phyloP scores from a whole-genome alignment of 2,888 invertebrate genomes.

The Phasia obesa region DNA sequence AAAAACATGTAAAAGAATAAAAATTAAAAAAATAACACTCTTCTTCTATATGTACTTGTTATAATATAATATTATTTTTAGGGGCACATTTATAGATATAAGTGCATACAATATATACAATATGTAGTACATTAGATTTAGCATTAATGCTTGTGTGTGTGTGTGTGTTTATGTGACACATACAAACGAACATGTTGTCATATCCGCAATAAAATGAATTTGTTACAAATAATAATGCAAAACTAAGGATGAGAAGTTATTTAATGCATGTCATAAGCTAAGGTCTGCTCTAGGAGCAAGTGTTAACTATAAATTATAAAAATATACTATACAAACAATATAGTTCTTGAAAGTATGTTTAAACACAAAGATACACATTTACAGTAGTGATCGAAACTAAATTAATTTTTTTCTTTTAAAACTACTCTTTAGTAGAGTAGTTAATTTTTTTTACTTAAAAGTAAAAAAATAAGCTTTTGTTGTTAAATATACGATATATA shows the following conservation, averaged over 20 bases:
- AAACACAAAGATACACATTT: neutral
- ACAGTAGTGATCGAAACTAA: neutral
- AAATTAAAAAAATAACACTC: constrained; percentile 32
- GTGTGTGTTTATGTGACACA: neutral
- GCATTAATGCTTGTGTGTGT: neutral
- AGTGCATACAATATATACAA: neutral
- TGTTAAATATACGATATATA: too few relatives aligned
- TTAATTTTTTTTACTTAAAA: too few relatives aligned
- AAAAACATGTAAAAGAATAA: constrained; percentile 7
- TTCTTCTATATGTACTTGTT: neutral
- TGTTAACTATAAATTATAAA: constrained; percentile 72
- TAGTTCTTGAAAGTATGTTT: constrained; percentile 1
- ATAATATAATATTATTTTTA: constrained; percentile 10
- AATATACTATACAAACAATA: constrained; percentile 23
- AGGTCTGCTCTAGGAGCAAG: constrained; percentile 67
- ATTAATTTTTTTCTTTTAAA: neutral
- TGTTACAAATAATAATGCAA: constrained; percentile 59
- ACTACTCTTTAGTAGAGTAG: too few relatives aligned
- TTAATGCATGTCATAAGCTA: constrained; percentile 70
- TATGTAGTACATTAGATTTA: neutral
- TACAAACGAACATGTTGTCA: constrained; percentile 4
- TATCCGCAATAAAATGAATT: constrained; percentile 46
- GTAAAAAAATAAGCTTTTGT: too few relatives aligned
- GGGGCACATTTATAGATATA: neutral
- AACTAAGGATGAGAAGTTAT: constrained; percentile 69